Percentiles rank a stretch among this genome's conserved stretches.
These are phyloP conservation scores for Julus scandinavius DNA, from an alignment of 2,888 invertebrate genomes.

Conservation along the genomic window DNA sequence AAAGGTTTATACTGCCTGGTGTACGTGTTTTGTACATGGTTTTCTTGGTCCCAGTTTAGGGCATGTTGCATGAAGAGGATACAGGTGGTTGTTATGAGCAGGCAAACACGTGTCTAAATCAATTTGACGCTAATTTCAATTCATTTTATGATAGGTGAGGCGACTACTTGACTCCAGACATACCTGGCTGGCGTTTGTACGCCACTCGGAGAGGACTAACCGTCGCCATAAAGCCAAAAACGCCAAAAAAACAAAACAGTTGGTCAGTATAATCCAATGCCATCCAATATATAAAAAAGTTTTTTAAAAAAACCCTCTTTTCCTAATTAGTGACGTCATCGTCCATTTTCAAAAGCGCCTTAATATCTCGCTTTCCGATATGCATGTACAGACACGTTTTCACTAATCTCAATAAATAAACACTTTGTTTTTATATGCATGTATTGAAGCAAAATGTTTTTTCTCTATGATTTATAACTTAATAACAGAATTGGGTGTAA, in stretches of 20 bases:
- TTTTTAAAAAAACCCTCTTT: not conserved
- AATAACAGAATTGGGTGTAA: no score
- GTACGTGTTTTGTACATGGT: slow-evolving; percentile 1
- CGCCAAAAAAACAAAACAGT: slow-evolving; percentile 53
- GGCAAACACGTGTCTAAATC: not conserved
- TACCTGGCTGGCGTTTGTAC: slow-evolving; percentile 56
- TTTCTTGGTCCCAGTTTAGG: not conserved
- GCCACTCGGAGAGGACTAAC: slow-evolving; percentile 55
- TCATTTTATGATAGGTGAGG: slow-evolving; percentile 53
- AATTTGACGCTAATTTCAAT: slow-evolving; percentile 42
- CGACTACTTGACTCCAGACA: slow-evolving; percentile 55
- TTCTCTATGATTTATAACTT: no score
- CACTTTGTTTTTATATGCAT: no score
- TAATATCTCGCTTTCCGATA: no score
- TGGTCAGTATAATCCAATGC: slow-evolving; percentile 46
- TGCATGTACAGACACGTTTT: no score
- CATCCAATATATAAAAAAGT: not conserved
- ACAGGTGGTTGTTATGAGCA: slow-evolving; percentile 13
- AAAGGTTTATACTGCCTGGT: not conserved
- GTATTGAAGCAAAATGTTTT: no score
- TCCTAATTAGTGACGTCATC: not conserved
- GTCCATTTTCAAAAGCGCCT: no score
- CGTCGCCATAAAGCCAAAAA: slow-evolving; percentile 54
- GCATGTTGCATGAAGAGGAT: not conserved
- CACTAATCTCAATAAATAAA: no score